Evolutionary conservation across 1,140 invertebrate genomes (phyloP).

Genomic region (Chionoecetes opilio): DNA sequence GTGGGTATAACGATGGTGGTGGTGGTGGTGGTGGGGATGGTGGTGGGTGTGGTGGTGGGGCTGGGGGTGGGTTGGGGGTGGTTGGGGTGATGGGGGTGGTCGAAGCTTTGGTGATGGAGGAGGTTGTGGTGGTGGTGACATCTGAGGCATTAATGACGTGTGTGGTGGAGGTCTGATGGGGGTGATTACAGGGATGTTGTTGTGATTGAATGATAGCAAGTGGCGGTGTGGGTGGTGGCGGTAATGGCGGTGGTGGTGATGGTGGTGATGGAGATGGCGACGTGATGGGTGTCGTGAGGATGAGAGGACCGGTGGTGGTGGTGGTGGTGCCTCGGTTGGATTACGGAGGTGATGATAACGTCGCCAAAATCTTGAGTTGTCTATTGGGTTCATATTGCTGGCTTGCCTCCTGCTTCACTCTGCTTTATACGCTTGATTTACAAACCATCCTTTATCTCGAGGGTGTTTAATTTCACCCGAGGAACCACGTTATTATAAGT

Average conservation of each 20-base stretch:
- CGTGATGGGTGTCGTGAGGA: background rate
- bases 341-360: background rate
- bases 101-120: background rate
- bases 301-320: background rate
- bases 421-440: too few relatives aligned
- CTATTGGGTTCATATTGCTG: too few relatives aligned
- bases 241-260: constrained; percentile 15
- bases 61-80: background rate
- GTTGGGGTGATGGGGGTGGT: background rate
- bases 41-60: background rate
- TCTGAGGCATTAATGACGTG: constrained; percentile 34
- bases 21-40: background rate
- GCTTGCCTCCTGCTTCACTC: too few relatives aligned
- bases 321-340: background rate
- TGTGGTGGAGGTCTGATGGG: background rate
- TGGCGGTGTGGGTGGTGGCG: background rate
- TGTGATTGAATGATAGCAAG: background rate
- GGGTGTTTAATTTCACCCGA: too few relatives aligned
- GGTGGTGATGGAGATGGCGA: background rate
- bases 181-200: background rate
- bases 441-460: too few relatives aligned
- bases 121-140: background rate
- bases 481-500: too few relatives aligned
- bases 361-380: too few relatives aligned
- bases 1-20: background rate